These are phyloP conservation scores for Heliconius erato DNA, from an alignment of 2,888 invertebrate species.

Conservation along the genomic window DNA sequence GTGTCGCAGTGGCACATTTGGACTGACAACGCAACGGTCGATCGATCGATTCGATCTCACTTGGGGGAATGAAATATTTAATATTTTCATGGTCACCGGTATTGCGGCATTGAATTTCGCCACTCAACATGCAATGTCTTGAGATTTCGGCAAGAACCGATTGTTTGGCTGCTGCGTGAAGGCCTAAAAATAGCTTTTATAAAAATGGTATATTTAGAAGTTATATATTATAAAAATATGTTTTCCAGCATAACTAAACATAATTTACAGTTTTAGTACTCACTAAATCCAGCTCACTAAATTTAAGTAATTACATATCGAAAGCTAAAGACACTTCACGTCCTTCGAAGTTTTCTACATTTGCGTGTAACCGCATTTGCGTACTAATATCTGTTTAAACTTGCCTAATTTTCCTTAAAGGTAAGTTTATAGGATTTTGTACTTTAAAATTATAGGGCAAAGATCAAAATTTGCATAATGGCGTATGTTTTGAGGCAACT, in stretches of 20 bases:
- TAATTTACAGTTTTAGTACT: neutral
- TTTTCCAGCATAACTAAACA: too few relatives aligned
- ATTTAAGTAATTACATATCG: neutral
- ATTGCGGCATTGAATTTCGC: neutral
- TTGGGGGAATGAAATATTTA: neutral
- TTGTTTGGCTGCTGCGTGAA: too few relatives aligned
- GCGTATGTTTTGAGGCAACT: slow-evolving; percentile 40
- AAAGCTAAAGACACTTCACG: slow-evolving; percentile 18
- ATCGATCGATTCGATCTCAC: neutral
- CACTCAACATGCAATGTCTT: neutral
- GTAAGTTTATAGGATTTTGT: neutral
- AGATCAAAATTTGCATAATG: slow-evolving; percentile 1
- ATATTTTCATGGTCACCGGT: neutral
- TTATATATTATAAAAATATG: too few relatives aligned
- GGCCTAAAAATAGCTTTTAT: too few relatives aligned
- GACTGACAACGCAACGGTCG: too few relatives aligned
- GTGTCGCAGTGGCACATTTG: too few relatives aligned
- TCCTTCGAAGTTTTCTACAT: slow-evolving; percentile 16
- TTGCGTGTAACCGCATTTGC: slow-evolving; percentile 30
- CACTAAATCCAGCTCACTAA: neutral
- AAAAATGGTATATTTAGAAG: too few relatives aligned
- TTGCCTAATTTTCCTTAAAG: slow-evolving; percentile 23
- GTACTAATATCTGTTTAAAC: slow-evolving; percentile 29
- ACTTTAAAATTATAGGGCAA: neutral
- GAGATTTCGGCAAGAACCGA: too few relatives aligned